A percentile compares a stretch with the other conserved stretches of the same genome.
Conservation (phyloP, 2,113 vertebrate species). For the Cephalopholis sonnerati region DNA sequence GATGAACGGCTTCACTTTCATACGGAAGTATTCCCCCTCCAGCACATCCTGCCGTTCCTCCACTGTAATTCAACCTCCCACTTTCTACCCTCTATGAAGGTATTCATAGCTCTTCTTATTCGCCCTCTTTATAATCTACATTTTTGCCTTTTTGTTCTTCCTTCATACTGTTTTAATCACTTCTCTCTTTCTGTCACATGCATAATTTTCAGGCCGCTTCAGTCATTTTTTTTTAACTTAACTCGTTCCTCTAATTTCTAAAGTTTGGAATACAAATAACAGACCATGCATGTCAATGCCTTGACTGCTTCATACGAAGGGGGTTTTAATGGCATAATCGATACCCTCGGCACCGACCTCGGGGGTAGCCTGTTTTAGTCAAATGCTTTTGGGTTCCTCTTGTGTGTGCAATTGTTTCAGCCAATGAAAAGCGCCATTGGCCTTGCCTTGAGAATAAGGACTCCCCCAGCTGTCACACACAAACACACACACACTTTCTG, state of each 20-base stretch:
- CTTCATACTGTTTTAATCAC: neutral
- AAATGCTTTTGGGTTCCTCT: slow-evolving; percentile 21
- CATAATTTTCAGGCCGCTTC: neutral
- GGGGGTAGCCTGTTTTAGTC: neutral
- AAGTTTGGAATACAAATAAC: neutral
- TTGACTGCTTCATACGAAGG: neutral
- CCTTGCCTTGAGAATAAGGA: neutral
- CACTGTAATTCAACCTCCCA: slow-evolving; percentile 31
- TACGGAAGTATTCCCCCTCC: slow-evolving; percentile 14
- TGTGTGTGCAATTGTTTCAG: slow-evolving; percentile 22
- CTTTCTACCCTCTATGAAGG: neutral
- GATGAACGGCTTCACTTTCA: slow-evolving; percentile 55
- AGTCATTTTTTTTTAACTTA: neutral
- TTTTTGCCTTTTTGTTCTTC: neutral
- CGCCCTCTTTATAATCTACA: slow-evolving; percentile 12
- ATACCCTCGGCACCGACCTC: slow-evolving; percentile 22
- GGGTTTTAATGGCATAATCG: slow-evolving; percentile 26
- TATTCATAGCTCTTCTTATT: neutral
- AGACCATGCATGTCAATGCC: neutral
- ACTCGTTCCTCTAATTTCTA: neutral
- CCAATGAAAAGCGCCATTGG: neutral
- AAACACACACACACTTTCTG: neutral
- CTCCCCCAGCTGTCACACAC: neutral
- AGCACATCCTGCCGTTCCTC: slow-evolving; percentile 28
- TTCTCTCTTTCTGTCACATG: neutral